Percentiles rank a stretch among this genome's conserved stretches.
These are phyloP conservation scores for Callimico goeldii DNA, from an alignment of 2,797 vertebrate genomes.

Conservation along the genomic window DNA sequence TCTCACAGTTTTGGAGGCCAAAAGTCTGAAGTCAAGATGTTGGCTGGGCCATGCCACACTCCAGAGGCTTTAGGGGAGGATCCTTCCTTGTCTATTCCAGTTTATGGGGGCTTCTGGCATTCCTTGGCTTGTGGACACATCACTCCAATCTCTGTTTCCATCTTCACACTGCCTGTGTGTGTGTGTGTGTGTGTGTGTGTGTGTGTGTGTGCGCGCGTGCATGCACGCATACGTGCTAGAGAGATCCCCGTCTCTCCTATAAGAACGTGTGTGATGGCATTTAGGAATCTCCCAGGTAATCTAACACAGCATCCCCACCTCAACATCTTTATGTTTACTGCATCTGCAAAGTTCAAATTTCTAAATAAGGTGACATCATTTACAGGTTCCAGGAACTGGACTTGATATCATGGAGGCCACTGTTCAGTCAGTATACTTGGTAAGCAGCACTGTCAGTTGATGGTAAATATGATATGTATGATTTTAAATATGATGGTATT, in stretches of 20 bases:
- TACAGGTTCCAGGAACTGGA: neutral
- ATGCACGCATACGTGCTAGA: too few relatives aligned
- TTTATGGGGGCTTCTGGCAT: neutral
- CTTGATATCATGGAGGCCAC: neutral
- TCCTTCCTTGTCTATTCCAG: neutral
- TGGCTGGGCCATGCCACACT: accelerated
- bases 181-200: neutral
- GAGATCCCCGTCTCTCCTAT: neutral
- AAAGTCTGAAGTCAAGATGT: neutral
- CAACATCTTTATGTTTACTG: neutral
- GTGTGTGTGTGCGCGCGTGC: too few relatives aligned
- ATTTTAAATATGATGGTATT: neutral
- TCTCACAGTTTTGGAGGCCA: neutral
- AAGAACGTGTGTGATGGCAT: neutral
- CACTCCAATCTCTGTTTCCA: neutral
- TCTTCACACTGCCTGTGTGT: neutral
- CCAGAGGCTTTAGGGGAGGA: neutral
- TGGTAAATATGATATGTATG: neutral
- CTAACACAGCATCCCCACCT: neutral
- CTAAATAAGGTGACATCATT: neutral
- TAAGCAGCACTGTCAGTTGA: neutral
- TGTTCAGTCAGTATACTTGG: neutral
- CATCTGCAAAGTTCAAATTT: neutral
- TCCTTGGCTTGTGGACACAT: neutral
- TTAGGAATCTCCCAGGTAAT: neutral